phyloP scores from a whole-genome alignment of 2,113 vertebrate species.

The Misgurnus mizolepis region DNA sequence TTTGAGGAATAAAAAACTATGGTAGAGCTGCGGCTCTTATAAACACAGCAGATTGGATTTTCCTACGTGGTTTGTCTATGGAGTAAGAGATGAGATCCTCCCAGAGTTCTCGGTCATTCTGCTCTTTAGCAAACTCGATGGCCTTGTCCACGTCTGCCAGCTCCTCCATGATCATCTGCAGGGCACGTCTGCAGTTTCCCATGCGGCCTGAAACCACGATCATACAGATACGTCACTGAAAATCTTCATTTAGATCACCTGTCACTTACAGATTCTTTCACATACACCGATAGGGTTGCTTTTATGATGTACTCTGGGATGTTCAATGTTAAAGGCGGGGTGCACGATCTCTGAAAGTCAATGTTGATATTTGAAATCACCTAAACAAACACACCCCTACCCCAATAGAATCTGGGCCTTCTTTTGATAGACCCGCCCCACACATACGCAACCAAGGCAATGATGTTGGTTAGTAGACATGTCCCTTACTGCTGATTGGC shows the following conservation, averaged over 20 bases:
- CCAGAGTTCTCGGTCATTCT: slow-evolving; percentile 96
- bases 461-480: too few relatives aligned
- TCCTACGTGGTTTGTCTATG: slow-evolving; percentile 96
- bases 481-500: too few relatives aligned
- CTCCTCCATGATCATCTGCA: slow-evolving; percentile 99
- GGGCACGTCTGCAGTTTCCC: slow-evolving; percentile 93
- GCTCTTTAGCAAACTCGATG: slow-evolving; percentile 98
- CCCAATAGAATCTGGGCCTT: too few relatives aligned
- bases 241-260: neutral
- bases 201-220: slow-evolving; percentile 83
- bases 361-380: too few relatives aligned
- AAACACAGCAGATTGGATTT: neutral
- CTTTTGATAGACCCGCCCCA: too few relatives aligned
- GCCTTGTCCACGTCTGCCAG: slow-evolving; percentile 93
- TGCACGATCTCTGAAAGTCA: too few relatives aligned
- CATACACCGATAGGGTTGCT: neutral
- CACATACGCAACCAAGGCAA: too few relatives aligned
- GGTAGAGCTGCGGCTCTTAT: neutral
- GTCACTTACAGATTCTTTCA: neutral
- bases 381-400: too few relatives aligned
- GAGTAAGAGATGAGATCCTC: slow-evolving; percentile 97
- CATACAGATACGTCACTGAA: neutral
- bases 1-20: neutral
- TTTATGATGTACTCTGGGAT: too few relatives aligned
- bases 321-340: too few relatives aligned